These are phyloP conservation scores for Gasteruption jaculator DNA, from an alignment of 2,888 invertebrate genomes.

Conservation along the genomic window DNA sequence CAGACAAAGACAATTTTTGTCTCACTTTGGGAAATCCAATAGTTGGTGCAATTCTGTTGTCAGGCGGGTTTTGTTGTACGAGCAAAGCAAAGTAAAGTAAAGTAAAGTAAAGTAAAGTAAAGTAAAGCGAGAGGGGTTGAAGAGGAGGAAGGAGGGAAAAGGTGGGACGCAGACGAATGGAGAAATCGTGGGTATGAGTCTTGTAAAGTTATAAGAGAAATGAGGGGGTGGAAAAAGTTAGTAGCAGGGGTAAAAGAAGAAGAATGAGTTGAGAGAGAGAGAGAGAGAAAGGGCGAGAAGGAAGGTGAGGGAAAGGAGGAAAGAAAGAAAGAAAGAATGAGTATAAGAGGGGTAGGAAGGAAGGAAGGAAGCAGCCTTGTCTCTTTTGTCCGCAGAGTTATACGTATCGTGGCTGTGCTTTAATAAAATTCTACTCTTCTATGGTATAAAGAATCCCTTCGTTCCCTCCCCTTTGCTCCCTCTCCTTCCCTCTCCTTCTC, in stretches of 20 bases:
- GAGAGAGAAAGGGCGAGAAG: conserved; percentile 15
- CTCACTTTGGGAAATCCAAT: too few relatives aligned
- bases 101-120: not conserved
- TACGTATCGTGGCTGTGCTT: conserved; percentile 13
- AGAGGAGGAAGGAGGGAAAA: conserved; percentile 25
- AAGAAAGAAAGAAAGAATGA: conserved; percentile 11
- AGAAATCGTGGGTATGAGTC: conserved; percentile 9
- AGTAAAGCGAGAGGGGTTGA: not conserved
- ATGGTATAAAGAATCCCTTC: conserved; percentile 20
- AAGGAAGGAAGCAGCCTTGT: conserved; percentile 19
- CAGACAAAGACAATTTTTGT: too few relatives aligned
- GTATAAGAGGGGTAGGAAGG: conserved; percentile 8
- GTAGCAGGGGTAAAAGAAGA: conserved; percentile 7
- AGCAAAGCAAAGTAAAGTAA: too few relatives aligned
- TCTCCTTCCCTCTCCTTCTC: too few relatives aligned
- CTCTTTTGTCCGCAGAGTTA: conserved; percentile 20
- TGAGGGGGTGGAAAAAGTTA: too few relatives aligned
- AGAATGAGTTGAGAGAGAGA: conserved; percentile 13
- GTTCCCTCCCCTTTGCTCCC: too few relatives aligned
- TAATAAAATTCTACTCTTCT: conserved; percentile 26
- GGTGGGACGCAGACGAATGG: conserved; percentile 14
- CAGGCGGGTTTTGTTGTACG: too few relatives aligned
- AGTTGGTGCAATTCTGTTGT: too few relatives aligned
- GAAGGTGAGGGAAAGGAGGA: conserved; percentile 5
- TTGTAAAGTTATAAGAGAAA: conserved; percentile 15